A percentile compares a stretch with the other conserved stretches of the same genome.
Evolutionary conservation across 2,888 invertebrate genomes (phyloP).

Genomic region (Tipula lateralis): DNA sequence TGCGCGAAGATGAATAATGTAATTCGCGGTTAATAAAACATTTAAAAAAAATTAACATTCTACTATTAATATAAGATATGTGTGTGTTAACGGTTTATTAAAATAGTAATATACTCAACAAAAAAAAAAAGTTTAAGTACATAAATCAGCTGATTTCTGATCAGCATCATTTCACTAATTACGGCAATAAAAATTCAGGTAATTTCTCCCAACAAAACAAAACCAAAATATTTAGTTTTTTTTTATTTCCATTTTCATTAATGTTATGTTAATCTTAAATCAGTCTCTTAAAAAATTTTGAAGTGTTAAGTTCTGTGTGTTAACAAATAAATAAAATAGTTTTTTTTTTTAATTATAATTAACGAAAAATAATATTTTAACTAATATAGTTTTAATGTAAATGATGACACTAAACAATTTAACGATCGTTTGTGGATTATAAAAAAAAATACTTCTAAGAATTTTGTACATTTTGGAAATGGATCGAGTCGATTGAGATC

Average conservation of each 20-base stretch:
- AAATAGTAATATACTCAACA: too few species aligned
- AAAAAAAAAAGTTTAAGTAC: neutral
- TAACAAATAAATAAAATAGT: neutral
- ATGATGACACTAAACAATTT: neutral
- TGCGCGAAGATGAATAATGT: neutral
- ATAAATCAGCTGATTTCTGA: neutral
- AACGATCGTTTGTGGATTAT: neutral
- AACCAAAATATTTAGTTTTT: neutral
- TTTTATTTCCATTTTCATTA: neutral
- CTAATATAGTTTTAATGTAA: neutral
- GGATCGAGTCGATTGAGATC: neutral
- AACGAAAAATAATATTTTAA: neutral
- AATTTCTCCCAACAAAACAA: neutral
- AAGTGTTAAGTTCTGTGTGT: neutral
- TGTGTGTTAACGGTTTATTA: neutral
- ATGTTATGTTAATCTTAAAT: neutral
- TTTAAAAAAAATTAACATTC: neutral
- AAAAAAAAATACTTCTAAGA: neutral
- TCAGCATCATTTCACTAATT: neutral
- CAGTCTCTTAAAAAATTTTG: neutral
- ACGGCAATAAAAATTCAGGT: slow-evolving; percentile 5
- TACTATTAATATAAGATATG: neutral
- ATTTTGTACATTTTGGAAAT: neutral
- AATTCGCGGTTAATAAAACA: neutral
- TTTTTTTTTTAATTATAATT: neutral